A percentile compares a stretch with the other conserved stretches of the same genome.
phyloP scores from a whole-genome alignment of 1,140 invertebrate genomes.

The Ceratitis capitata region DNA sequence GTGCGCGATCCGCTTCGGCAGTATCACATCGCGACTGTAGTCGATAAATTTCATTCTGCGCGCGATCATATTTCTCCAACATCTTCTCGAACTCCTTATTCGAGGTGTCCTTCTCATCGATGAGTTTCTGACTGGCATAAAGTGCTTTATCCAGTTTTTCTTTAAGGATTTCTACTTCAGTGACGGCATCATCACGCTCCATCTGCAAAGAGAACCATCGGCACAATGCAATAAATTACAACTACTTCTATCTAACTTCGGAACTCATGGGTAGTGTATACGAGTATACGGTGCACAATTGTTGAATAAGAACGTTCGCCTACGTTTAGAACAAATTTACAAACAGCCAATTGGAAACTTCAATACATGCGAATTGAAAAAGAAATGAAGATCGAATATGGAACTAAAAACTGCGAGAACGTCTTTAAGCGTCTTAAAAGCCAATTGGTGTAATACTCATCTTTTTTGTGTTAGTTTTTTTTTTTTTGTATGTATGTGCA shows the following conservation, averaged over 20 bases:
- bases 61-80: slow-evolving; percentile 91
- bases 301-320: background rate
- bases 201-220: slow-evolving; percentile 69
- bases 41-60: slow-evolving; percentile 88
- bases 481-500: background rate
- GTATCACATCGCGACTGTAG: slow-evolving; percentile 88
- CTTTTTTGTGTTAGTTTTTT: background rate
- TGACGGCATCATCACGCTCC: slow-evolving; percentile 84
- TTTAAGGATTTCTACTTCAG: slow-evolving; percentile 86
- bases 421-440: background rate
- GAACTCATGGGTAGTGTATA: background rate
- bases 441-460: background rate
- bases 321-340: slow-evolving; percentile 55
- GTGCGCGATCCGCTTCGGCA: slow-evolving; percentile 85
- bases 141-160: slow-evolving; percentile 90
- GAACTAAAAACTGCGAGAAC: background rate
- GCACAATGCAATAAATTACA: background rate
- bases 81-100: slow-evolving; percentile 93
- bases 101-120: slow-evolving; percentile 87
- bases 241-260: background rate
- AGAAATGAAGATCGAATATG: background rate
- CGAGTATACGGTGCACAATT: background rate
- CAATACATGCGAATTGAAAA: slow-evolving; percentile 18
- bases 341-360: slow-evolving; percentile 55
- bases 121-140: slow-evolving; percentile 79